Evolutionary conservation across 2,113 vertebrate species (phyloP).

Genomic region (Nycticebus coucang): DNA sequence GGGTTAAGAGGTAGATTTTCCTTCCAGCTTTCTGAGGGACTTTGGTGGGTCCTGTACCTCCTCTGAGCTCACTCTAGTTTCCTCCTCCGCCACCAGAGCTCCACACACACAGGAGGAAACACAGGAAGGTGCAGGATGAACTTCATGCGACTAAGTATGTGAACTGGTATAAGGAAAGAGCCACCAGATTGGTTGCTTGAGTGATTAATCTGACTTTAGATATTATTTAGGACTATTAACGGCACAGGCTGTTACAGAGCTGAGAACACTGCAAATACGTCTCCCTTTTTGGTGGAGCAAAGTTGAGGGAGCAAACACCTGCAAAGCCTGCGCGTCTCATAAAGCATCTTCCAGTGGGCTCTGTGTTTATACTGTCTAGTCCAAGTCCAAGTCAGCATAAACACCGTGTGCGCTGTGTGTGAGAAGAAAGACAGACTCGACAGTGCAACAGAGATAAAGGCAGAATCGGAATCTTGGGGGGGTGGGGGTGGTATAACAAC

Average conservation of each 20-base stretch:
- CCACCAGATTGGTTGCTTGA: not conserved
- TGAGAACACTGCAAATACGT: not conserved
- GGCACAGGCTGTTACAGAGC: not conserved
- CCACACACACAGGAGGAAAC: rapidly evolving
- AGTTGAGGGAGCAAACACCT: not conserved
- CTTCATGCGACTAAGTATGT: not conserved
- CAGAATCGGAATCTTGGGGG: not conserved
- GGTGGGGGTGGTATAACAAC: not conserved
- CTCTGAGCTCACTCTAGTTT: not conserved
- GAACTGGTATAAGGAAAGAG: not conserved
- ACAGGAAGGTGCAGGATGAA: rapidly evolving
- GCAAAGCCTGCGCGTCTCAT: not conserved
- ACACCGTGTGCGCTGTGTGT: rapidly evolving
- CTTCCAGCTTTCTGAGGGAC: not conserved
- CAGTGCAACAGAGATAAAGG: not conserved
- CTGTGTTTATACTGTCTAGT: not conserved
- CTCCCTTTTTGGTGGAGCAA: not conserved
- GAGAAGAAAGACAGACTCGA: not conserved
- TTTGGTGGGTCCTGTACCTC: not conserved
- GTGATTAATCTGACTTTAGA: not conserved
- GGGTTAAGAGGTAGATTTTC: not conserved
- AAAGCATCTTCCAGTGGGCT: not conserved
- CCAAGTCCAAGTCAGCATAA: too few species aligned
- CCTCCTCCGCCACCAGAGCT: not conserved
- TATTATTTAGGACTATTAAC: not conserved